Evolutionary conservation across 2,888 invertebrate species (phyloP), one percentile per base, ranked within the genome.

Genomic region (Netelia melanura): DNA sequence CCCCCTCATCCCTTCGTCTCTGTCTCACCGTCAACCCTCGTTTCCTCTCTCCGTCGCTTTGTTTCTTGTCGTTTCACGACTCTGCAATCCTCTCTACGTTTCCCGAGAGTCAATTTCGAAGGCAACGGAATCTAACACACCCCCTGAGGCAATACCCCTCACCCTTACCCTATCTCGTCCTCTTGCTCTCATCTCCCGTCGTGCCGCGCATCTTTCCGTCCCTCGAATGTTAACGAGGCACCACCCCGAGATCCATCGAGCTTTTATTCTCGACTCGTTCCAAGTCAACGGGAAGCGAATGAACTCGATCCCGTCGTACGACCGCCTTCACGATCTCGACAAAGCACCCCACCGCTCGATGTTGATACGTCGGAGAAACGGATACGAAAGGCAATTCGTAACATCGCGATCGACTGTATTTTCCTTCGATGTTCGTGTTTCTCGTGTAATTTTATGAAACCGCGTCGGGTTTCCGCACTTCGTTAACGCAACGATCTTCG

Each of bases 181-280:
- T 75, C 21, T 64, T 61, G 8, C 52, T 52, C 25, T 78, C 82
- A 52, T 78, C 61, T 68, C 56, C 62, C 62, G 48, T 56, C 14
- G 56, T 21, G 17, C n/a, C 17, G 54, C 54, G 38, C 54, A 54
- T 54, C 68, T 58, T 65, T 56, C 56, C 80, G 67, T 72, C 56
- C 68, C 68, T 70, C 65, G 81, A 85, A 85, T 86, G 79, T 84
- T 86, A 87, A 86, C 68, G 85, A 86, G 84, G 68, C 64, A 56
- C 58, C 11, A 58, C 17, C 21, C 44, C 44, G 54, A 77, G 70
- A 48, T 58, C 30, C 43, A 67, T 30, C 67, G 10, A 56, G 72
- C 64, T 76, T 85, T 65, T 82, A 75, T 84, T 82, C 76, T 75
- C 74, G 43, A 48, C 70, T 80, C 71, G 65, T 84, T 54, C 54